Base-by-base conservation (phyloP, 2,797 vertebrate genomes). In the Sparus aurata region DNA sequence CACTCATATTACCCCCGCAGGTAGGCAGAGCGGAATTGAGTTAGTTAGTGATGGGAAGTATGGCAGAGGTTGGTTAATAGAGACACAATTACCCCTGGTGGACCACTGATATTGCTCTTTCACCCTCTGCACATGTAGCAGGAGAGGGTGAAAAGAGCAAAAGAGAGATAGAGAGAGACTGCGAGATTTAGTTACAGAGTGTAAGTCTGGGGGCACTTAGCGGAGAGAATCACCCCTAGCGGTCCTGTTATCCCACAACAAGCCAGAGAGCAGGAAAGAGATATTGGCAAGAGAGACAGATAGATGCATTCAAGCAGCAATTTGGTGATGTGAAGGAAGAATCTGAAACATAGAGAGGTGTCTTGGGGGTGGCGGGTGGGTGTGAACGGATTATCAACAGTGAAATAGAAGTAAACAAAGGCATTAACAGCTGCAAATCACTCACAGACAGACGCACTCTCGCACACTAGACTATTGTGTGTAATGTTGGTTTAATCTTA, bases 121-220 rank as follows among this genome's bases (percentile, higher is more conserved):
- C 30, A n/a, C 58, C 58, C 30, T 53, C 72, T 85, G 75, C 78
- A 77, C 79, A 85, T 75, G 79, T 89, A 84, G 71, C 72, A 55
- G 47, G 63, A 73, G 53, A 84, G 80, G 73, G 65, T 67, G 66
- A 76, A 80, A 38, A 84, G 23, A 83, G 72, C 61, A 72, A 80
- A 62, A 73, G 52, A 67, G 49, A 79, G 63, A 77, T n/a, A 63
- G 84, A 75, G 76, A 73, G 43, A 76, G 72, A 66, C 69, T 57
- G 57, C 72, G 57, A 83, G 73, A 89, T 87, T 88, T 85, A 78
- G 83, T 88, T 80, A 86, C 75, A 77, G 93, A 72, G 96, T 96
- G 93, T 97, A 96, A 1, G 95, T 94, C 87, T 98, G 97, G 49
- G 97, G 96, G 92, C 96, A 98, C 96, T 98, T 99, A 88, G 96